Conservation (phyloP, 2,888 invertebrate genomes). For the Agrypnus murinus region DNA sequence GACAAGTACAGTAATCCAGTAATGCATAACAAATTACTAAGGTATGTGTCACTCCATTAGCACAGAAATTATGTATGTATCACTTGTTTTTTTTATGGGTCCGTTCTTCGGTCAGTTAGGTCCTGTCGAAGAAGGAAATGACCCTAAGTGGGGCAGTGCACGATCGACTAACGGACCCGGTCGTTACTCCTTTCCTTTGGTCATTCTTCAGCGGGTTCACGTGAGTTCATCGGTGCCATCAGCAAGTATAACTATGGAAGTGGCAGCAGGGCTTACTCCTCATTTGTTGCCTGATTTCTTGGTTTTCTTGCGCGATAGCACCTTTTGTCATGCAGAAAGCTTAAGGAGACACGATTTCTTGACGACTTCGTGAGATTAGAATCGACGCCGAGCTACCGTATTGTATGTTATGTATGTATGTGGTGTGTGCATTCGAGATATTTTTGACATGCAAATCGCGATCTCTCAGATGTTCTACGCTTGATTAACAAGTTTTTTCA, state of each 20-base stretch:
- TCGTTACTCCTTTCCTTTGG: constrained; percentile 59
- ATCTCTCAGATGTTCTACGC: not conserved
- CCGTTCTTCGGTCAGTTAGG: constrained; percentile 33
- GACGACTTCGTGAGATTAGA: constrained; percentile 13
- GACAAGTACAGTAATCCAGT: too few species aligned
- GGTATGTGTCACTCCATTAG: not conserved
- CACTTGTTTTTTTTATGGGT: constrained; percentile 28
- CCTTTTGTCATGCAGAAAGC: not conserved
- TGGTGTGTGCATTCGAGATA: constrained; percentile 7
- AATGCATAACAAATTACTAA: too few species aligned
- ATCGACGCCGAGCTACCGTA: constrained; percentile 25
- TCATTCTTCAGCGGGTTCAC: constrained; percentile 55
- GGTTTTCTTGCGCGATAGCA: not conserved
- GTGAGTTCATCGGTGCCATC: constrained; percentile 54
- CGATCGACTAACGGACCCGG: constrained; percentile 59
- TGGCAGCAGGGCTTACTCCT: constrained; percentile 25
- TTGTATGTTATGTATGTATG: not conserved
- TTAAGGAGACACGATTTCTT: constrained; percentile 9
- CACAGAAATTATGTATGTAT: constrained; percentile 24
- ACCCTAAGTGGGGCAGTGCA: constrained; percentile 57
- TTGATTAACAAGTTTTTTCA: not conserved
- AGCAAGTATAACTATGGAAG: not conserved
- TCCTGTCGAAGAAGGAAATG: constrained; percentile 46
- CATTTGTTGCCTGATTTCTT: constrained; percentile 24
- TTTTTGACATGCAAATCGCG: constrained; percentile 13